Percentiles rank a stretch among this genome's conserved stretches.
These are phyloP conservation scores for Nothoprocta pentlandii DNA, from an alignment of 2,113 vertebrate genomes.

Conservation along the genomic window DNA sequence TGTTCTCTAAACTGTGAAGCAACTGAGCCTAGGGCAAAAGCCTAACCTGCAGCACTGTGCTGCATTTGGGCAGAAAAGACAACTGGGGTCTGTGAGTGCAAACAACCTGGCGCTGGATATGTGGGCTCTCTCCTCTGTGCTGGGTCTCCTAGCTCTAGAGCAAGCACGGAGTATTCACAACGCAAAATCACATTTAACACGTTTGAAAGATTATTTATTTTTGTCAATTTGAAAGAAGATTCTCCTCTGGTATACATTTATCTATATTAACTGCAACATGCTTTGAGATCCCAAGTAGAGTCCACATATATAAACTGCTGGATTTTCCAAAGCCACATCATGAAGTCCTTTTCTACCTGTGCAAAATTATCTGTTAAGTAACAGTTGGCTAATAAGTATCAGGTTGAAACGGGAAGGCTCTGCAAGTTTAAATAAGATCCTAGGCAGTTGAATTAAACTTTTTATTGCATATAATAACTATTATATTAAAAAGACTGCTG, in stretches of 20 bases:
- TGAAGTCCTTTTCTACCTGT: background rate
- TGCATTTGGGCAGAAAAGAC: background rate
- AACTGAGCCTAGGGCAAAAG: background rate
- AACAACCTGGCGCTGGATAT: background rate
- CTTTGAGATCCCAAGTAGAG: background rate
- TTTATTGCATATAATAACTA: background rate
- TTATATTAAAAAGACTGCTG: background rate
- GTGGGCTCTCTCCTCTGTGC: background rate
- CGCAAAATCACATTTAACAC: background rate
- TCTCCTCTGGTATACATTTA: background rate
- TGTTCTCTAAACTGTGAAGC: background rate
- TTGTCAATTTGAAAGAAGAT: background rate
- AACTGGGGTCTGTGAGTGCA: background rate
- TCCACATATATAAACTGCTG: accelerated
- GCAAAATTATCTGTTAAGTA: background rate
- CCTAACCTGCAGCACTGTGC: background rate
- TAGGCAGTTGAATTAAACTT: accelerated
- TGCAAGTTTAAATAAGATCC: background rate
- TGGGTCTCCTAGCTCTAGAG: background rate
- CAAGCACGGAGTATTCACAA: background rate
- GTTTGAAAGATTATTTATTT: background rate
- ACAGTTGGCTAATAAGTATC: background rate
- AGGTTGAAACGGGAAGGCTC: background rate
- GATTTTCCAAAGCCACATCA: background rate
- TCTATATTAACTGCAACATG: accelerated